Conservation (phyloP, 2,113 vertebrate species). For the Ammodytes marinus region DNA sequence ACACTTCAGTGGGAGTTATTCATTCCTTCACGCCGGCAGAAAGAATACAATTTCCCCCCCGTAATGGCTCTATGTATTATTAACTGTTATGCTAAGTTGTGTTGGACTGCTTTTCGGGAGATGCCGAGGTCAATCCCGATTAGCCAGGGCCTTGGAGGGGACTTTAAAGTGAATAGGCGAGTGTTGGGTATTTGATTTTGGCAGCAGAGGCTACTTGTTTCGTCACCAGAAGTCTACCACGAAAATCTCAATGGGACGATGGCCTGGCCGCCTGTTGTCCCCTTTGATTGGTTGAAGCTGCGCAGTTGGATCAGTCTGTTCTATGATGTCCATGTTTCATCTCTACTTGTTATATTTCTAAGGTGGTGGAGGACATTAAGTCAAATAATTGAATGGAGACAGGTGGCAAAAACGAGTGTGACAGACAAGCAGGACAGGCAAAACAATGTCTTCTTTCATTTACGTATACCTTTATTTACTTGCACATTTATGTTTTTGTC, state of each 20-base stretch:
- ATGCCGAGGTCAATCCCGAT: constrained; percentile 48
- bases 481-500: neutral
- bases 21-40: constrained; percentile 64
- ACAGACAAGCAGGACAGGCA: neutral
- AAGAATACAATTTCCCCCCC: constrained; percentile 72
- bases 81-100: constrained; percentile 74
- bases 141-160: constrained; percentile 34
- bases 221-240: constrained; percentile 15
- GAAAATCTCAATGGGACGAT: neutral
- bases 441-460: neutral
- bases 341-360: neutral
- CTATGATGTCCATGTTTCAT: neutral
- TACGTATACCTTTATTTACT: neutral
- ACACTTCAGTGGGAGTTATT: constrained; percentile 80
- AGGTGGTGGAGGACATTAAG: neutral
- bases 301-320: neutral
- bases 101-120: constrained; percentile 39
- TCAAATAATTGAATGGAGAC: neutral
- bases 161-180: constrained; percentile 72
- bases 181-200: constrained; percentile 32
- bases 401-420: neutral
- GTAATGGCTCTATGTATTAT: constrained; percentile 71
- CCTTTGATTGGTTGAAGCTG: neutral
- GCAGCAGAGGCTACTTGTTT: neutral
- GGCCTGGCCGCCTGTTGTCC: constrained; percentile 5